Evolutionary conservation across 2,888 invertebrate genomes (phyloP).

Genomic region (Esperia sulphurella): DNA sequence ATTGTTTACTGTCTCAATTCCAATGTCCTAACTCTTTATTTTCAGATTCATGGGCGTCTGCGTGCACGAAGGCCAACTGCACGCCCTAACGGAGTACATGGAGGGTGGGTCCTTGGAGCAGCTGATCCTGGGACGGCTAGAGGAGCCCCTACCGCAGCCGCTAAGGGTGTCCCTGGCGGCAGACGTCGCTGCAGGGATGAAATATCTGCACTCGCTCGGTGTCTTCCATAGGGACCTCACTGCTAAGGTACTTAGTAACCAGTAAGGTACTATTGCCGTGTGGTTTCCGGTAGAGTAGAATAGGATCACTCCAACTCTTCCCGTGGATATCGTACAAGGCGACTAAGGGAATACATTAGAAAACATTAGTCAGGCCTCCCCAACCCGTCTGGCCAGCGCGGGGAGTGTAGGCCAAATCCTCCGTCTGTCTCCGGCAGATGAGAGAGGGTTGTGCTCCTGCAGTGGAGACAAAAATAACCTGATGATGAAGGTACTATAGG

Average conservation of each 20-base stretch:
- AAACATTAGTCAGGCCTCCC: too few species aligned
- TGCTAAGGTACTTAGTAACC: conserved; percentile 84
- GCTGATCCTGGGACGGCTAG: conserved; percentile 86
- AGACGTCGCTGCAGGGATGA: conserved; percentile 94
- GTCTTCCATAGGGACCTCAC: conserved; percentile 98
- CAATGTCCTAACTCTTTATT: conserved; percentile 14
- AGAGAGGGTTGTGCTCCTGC: too few species aligned
- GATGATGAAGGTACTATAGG: too few species aligned
- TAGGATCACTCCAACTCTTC: too few species aligned
- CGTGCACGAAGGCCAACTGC: conserved; percentile 96
- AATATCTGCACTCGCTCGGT: conserved; percentile 94
- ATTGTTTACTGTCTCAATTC: neutral
- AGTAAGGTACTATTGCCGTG: too few species aligned
- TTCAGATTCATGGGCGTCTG: conserved; percentile 96
- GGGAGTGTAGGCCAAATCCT: too few species aligned
- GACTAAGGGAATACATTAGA: too few species aligned
- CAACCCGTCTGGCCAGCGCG: too few species aligned
- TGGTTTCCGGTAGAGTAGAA: too few species aligned
- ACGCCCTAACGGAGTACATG: conserved; percentile 97
- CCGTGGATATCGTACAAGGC: too few species aligned
- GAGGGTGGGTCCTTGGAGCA: conserved; percentile 97
- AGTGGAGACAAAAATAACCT: too few species aligned
- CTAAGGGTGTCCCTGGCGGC: conserved; percentile 90
- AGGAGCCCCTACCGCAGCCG: conserved; percentile 86
- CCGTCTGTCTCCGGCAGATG: too few species aligned